phyloP scores from a whole-genome alignment of 2,888 invertebrate genomes.

The Leptopterna dolabrata region DNA sequence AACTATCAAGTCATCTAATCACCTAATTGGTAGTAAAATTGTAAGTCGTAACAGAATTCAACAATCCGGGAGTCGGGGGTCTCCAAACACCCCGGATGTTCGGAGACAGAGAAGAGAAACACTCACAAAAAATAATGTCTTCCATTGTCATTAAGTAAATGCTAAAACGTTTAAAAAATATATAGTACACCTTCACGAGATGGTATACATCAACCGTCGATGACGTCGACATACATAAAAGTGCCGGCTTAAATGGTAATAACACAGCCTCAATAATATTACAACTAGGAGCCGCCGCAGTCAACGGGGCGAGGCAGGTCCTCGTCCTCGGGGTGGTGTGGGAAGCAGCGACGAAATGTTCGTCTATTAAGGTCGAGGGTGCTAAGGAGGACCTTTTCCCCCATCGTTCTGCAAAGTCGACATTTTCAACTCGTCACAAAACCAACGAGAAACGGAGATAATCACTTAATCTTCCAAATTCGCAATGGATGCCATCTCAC shows the following conservation, averaged over 20 bases:
- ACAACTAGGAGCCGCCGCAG: background rate
- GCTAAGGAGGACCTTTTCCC: slow-evolving; percentile 47
- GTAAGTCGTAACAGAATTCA: too few species aligned
- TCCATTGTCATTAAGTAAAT: slow-evolving; percentile 41
- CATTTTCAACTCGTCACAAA: background rate
- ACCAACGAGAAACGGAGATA: background rate
- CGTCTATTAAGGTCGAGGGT: slow-evolving; percentile 18
- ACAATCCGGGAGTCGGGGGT: too few species aligned
- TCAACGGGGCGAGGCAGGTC: background rate
- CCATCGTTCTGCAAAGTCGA: slow-evolving; percentile 37
- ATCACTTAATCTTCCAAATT: background rate
- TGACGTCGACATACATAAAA: background rate
- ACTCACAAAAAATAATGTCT: slow-evolving; percentile 18
- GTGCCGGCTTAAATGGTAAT: slow-evolving; percentile 36
- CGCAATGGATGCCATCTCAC: background rate
- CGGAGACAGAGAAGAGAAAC: background rate
- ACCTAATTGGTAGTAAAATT: too few species aligned
- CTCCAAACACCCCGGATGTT: too few species aligned
- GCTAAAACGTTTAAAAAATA: slow-evolving; percentile 11
- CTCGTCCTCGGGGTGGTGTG: background rate
- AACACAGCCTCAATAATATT: slow-evolving; percentile 41
- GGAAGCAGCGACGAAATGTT: background rate
- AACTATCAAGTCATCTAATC: too few species aligned
- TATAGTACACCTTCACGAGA: background rate
- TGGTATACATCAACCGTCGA: background rate